A percentile compares a stretch with the other conserved stretches of the same genome.
phyloP scores from a whole-genome alignment of 2,888 invertebrate genomes.

The Sarcophaga subvicina region DNA sequence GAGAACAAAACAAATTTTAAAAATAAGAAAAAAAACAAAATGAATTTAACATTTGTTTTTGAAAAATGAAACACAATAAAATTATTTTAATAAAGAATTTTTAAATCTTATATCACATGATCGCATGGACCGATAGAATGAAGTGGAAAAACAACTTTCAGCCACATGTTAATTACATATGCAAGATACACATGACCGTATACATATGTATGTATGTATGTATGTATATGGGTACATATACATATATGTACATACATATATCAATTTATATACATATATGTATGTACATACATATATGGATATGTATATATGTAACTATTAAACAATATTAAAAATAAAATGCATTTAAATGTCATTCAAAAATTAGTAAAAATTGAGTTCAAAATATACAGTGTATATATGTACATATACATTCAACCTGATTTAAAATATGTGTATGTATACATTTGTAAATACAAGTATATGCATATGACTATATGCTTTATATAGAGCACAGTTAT shows the following conservation, averaged over 20 bases:
- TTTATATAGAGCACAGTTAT: no score
- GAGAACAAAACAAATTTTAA: background rate
- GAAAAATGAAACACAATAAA: background rate
- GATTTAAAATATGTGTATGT: no score
- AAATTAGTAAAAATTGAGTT: no score
- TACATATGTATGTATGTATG: background rate
- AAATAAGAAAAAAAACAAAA: conserved; percentile 8
- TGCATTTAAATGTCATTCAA: background rate
- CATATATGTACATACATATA: background rate
- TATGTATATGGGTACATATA: no score
- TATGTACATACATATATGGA: background rate
- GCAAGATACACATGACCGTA: background rate
- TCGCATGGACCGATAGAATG: conserved; percentile 24
- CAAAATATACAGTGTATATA: no score
- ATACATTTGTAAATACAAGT: background rate
- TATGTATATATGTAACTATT: background rate
- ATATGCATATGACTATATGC: background rate
- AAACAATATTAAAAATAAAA: background rate
- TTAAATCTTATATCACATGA: conserved; percentile 46
- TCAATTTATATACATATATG: background rate
- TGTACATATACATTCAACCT: no score
- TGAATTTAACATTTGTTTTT: conserved; percentile 45
- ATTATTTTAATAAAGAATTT: conserved; percentile 20
- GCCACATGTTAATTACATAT: conserved; percentile 20
- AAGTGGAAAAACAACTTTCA: conserved; percentile 54